Evolutionary conservation across 2,888 invertebrate species (phyloP), one percentile per base, ranked within the genome.

Genomic region (Apodemia mormo): DNA sequence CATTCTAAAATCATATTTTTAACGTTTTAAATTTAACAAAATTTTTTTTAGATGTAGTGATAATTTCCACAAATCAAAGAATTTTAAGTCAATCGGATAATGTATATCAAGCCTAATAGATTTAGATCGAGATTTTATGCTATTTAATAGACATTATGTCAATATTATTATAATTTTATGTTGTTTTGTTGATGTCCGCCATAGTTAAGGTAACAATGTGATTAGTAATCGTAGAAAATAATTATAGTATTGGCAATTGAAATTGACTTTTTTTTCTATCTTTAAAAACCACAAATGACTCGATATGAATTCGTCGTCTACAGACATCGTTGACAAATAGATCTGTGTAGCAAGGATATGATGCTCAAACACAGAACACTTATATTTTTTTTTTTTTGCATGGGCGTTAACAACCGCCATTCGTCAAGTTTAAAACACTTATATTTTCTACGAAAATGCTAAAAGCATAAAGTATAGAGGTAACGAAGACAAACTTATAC

Each of bases 151-250:
- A 30, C 30, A 12, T 33, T 61, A 61, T 33, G 33, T 61, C 30
- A 61, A 14, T 61, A 61, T 61, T 30, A 33, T 10, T 61, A 14
- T 61, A 33, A 61, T 33, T 61, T 5, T 58, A 58, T 58, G 58
- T 58, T 33, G 61, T 61, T 61, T 49, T n/a, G 49, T 49, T 49
- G 14, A 61, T 33, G 29, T 61, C 33, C 12, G 33, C 30, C 61
- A 58, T 58, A 58, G 58, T 58, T 29, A 58, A 58, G 58, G 30
- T 56, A 30, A 58, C 29, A 58, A 58, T 58, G 58, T 58, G 58
- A 58, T 58, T 58, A 58, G 58, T 58, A 58, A 58, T 58, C n/a
- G 58, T 58, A 58, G 58, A 58, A 58, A 58, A 58, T 58, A 22
- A 22, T 22, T 22, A 58, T 58, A 58, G 58, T 58, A 58, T 58